A percentile compares a stretch with the other conserved stretches of the same genome.
Evolutionary conservation across 2,113 vertebrate genomes (phyloP).

Genomic region (Acinonyx jubatus): DNA sequence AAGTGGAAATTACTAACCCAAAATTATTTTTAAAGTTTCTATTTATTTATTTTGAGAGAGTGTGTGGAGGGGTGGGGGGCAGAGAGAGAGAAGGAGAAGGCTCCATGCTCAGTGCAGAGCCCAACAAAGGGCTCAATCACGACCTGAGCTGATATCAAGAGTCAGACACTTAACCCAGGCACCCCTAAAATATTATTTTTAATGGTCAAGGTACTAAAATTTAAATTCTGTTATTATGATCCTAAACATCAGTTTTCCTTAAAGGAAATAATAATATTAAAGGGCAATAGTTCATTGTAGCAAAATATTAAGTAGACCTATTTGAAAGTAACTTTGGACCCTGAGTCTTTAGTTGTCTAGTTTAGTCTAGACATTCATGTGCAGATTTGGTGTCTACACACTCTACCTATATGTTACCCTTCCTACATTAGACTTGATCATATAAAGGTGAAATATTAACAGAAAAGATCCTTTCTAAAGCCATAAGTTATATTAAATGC

Average conservation of each 20-base stretch:
- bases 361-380: not conserved
- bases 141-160: no score
- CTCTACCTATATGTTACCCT: not conserved
- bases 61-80: no score
- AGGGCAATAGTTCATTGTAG: not conserved
- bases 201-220: conserved; percentile 58
- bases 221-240: conserved; percentile 42
- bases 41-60: no score
- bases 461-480: not conserved
- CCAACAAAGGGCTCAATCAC: no score
- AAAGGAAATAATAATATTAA: conserved; percentile 57
- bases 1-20: conserved; percentile 68
- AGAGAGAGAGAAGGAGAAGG: no score
- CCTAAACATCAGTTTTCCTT: conserved; percentile 41
- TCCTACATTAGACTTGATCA: not conserved
- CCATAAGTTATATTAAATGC: conserved; percentile 1
- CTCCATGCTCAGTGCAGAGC: no score
- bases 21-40: no score
- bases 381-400: not conserved
- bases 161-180: no score
- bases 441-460: not conserved
- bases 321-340: not conserved
- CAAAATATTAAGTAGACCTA: not conserved
- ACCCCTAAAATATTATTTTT: conserved; percentile 54
- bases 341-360: not conserved